A percentile compares a stretch with the other conserved stretches of the same genome.
phyloP scores from a whole-genome alignment of 23 tunicate genomes.

The Styela clava region DNA sequence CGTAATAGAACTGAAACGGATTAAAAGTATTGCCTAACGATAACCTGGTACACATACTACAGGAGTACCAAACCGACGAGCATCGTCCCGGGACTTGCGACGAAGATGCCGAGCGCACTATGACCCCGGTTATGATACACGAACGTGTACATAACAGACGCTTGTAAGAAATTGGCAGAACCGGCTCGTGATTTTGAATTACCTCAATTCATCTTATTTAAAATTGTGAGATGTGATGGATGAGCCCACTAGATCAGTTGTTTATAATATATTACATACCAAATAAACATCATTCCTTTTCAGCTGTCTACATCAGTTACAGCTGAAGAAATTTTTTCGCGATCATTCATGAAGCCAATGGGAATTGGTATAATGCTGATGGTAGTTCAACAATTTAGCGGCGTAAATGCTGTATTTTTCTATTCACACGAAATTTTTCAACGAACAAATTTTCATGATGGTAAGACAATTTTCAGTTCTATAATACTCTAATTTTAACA shows the following conservation, averaged over 20 bases:
- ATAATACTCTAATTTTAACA: background rate
- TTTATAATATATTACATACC: too few species aligned
- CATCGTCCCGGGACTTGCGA: too few species aligned
- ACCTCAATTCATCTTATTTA: too few species aligned
- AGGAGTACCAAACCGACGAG: too few species aligned
- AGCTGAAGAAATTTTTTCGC: background rate
- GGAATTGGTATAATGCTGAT: slow-evolving; percentile 15
- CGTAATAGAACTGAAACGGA: too few species aligned
- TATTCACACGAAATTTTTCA: slow-evolving; percentile 52
- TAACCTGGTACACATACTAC: too few species aligned
- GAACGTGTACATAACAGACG: too few species aligned
- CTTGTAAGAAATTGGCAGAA: too few species aligned
- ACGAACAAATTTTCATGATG: slow-evolving; percentile 26
- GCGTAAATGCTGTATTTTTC: slow-evolving; percentile 46
- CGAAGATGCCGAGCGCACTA: too few species aligned
- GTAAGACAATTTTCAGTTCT: slow-evolving; percentile 2
- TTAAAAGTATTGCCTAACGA: too few species aligned
- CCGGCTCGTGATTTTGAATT: too few species aligned
- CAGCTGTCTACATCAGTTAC: background rate
- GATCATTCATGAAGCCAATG: slow-evolving; percentile 26
- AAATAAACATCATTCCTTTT: background rate
- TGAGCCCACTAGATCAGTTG: background rate
- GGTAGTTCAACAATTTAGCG: slow-evolving; percentile 43
- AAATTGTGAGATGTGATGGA: background rate
- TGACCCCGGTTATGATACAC: too few species aligned